Percentiles rank a stretch among this genome's conserved stretches.
phyloP scores from a whole-genome alignment of 2,888 invertebrate species.

The Cheilosia scutellata region DNA sequence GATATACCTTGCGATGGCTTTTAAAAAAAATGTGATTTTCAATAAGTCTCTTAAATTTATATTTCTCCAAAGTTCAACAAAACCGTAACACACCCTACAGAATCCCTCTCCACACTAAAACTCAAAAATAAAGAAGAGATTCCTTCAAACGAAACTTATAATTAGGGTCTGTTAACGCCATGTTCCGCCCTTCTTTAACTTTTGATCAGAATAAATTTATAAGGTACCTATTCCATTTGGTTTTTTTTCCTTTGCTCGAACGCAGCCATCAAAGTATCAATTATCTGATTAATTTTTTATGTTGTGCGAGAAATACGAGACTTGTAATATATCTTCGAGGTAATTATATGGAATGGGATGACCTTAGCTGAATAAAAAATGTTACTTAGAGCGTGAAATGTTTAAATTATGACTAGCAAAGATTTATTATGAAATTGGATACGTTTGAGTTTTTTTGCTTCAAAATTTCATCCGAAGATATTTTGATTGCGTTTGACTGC shows the following conservation, averaged over 20 bases:
- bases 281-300: slow-evolving; percentile 65
- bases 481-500: background rate
- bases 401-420: slow-evolving; percentile 31
- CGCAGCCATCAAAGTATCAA: slow-evolving; percentile 58
- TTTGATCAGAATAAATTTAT: slow-evolving; percentile 59
- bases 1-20: no score
- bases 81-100: slow-evolving; percentile 6
- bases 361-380: slow-evolving; percentile 33
- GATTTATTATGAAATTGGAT: slow-evolving; percentile 51
- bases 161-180: slow-evolving; percentile 69
- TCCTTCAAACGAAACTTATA: slow-evolving; percentile 50
- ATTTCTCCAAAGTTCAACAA: background rate
- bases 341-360: slow-evolving; percentile 50
- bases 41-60: background rate
- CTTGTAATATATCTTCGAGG: slow-evolving; percentile 51
- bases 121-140: slow-evolving; percentile 1
- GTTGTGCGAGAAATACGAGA: slow-evolving; percentile 68
- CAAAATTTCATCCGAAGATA: background rate
- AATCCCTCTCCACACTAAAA: background rate
- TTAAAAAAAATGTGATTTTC: background rate
- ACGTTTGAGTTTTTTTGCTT: slow-evolving; percentile 6
- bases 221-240: slow-evolving; percentile 11
- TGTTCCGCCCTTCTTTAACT: slow-evolving; percentile 43
- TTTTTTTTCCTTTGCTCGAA: background rate
- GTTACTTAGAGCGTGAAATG: slow-evolving; percentile 29